A percentile compares a stretch with the other conserved stretches of the same genome.
These are phyloP conservation scores for Hesperia comma DNA, from an alignment of 2,888 invertebrate species.

Conservation along the genomic window DNA sequence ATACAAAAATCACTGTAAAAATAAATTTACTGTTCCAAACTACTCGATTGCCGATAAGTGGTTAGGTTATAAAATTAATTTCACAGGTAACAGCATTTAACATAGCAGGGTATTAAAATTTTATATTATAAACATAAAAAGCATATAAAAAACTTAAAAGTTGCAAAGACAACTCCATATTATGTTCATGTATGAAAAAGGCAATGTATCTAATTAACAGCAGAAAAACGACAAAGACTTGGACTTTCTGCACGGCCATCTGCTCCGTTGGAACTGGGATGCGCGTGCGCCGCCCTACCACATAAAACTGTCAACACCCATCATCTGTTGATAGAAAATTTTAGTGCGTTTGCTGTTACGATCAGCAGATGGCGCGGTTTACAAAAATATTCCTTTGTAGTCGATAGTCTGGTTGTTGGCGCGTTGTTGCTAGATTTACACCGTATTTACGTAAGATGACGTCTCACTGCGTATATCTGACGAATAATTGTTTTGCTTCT, in stretches of 20 bases:
- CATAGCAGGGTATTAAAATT: too few relatives aligned
- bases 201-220: too few relatives aligned
- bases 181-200: too few relatives aligned
- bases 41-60: too few relatives aligned
- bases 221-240: neutral
- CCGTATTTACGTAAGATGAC: constrained; percentile 34
- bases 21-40: too few relatives aligned
- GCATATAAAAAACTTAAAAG: too few relatives aligned
- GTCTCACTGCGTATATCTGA: constrained; percentile 30
- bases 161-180: too few relatives aligned
- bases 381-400: constrained; percentile 45
- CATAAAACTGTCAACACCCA: constrained; percentile 65
- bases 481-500: constrained; percentile 14
- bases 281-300: constrained; percentile 45
- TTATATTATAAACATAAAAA: too few relatives aligned
- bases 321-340: constrained; percentile 54
- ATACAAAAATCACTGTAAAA: too few relatives aligned
- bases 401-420: constrained; percentile 7
- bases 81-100: too few relatives aligned
- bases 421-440: constrained; percentile 35
- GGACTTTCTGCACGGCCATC: constrained; percentile 6
- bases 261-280: constrained; percentile 2
- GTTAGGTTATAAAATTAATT: too few relatives aligned
- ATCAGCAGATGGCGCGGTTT: constrained; percentile 46
- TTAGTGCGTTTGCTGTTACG: constrained; percentile 38